phyloP scores from a whole-genome alignment of 1,140 invertebrate species.

The Oncopeltus fasciatus region DNA sequence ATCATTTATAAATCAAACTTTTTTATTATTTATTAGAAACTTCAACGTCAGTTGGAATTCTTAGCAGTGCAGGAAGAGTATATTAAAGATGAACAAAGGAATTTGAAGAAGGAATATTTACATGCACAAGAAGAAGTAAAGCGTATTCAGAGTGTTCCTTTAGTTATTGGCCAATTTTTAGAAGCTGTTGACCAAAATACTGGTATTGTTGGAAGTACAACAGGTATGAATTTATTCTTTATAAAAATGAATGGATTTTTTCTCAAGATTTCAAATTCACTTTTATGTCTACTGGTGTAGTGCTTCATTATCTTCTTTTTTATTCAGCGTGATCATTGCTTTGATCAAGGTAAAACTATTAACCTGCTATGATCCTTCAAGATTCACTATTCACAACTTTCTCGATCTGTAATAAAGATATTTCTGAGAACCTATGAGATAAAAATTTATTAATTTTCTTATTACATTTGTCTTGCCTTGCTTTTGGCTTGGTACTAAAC shows the following conservation, averaged over 20 bases:
- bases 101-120: slow-evolving; percentile 92
- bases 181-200: slow-evolving; percentile 97
- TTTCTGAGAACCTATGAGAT: no score
- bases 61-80: slow-evolving; percentile 95
- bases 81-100: slow-evolving; percentile 95
- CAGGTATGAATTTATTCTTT: slow-evolving; percentile 34
- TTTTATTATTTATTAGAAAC: slow-evolving; percentile 48
- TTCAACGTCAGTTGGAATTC: slow-evolving; percentile 90
- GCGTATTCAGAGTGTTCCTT: slow-evolving; percentile 89
- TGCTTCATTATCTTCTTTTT: neutral
- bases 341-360: no score
- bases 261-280: neutral
- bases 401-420: no score
- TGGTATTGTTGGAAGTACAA: slow-evolving; percentile 77
- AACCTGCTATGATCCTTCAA: no score
- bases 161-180: slow-evolving; percentile 95
- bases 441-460: no score
- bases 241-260: neutral
- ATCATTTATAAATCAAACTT: neutral
- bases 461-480: no score
- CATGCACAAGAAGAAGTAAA: slow-evolving; percentile 98
- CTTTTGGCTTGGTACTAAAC: no score
- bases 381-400: no score
- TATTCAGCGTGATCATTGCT: no score
- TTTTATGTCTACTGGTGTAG: neutral